Conservation (phyloP, 2,888 invertebrate genomes). For the Sycophila texana region DNA sequence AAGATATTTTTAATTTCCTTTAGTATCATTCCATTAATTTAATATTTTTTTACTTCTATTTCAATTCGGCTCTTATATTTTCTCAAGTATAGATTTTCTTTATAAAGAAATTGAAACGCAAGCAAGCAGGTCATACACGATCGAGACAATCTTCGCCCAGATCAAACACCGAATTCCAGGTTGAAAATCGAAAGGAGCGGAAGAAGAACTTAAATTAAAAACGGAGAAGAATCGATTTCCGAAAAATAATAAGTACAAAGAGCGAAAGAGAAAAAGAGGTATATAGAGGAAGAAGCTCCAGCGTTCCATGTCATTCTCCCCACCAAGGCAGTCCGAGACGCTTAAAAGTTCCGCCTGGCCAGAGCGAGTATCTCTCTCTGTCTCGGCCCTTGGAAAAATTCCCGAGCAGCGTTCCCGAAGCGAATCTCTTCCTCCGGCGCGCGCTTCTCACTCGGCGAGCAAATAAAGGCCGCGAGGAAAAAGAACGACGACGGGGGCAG, state of each 20-base stretch:
- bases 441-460: background rate
- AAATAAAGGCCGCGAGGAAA: background rate
- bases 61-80: too few species aligned
- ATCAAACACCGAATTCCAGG: too few species aligned
- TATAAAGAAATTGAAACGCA: too few species aligned
- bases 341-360: conserved; percentile 8
- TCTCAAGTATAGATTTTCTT: too few species aligned
- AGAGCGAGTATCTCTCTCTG: background rate
- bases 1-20: too few species aligned
- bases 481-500: background rate
- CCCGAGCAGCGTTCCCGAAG: conserved; percentile 6
- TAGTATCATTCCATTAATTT: too few species aligned
- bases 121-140: too few species aligned
- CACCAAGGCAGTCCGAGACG: background rate
- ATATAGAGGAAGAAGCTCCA: too few species aligned
- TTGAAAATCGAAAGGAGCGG: too few species aligned
- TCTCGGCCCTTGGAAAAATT: conserved; percentile 25
- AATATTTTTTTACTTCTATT: too few species aligned
- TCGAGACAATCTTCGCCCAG: background rate
- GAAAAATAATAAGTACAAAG: conserved; percentile 12
- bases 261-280: background rate
- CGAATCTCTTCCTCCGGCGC: conserved; percentile 30
- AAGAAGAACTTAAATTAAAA: conserved; percentile 28
- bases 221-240: conserved; percentile 22
- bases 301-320: conserved; percentile 10